Conservation (phyloP, 2,888 invertebrate species). For the Drosophila paramelanica region DNA sequence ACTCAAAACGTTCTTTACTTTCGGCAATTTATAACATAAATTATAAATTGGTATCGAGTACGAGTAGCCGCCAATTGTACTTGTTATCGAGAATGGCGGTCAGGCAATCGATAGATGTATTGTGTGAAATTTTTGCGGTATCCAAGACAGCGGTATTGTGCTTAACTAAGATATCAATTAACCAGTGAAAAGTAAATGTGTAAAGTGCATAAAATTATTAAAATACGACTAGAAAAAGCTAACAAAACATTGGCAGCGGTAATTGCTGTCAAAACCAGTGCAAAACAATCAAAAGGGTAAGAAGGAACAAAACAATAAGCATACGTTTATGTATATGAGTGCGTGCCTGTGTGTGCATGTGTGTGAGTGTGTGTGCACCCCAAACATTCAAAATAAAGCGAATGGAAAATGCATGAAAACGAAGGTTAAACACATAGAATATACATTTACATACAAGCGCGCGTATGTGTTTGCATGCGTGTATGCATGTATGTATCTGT, state of each 20-base stretch:
- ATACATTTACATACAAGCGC: constrained; percentile 11
- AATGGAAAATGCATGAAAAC: constrained; percentile 34
- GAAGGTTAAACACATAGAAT: constrained; percentile 53
- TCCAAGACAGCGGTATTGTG: constrained; percentile 34
- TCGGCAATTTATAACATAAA: no score
- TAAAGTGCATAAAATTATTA: constrained; percentile 12
- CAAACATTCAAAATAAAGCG: constrained; percentile 46
- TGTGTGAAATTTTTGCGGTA: constrained; percentile 50
- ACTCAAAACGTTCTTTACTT: no score
- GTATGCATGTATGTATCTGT: constrained; percentile 16
- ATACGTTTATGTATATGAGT: not conserved
- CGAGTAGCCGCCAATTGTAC: constrained; percentile 5
- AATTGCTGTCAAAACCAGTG: constrained; percentile 12
- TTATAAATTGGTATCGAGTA: not conserved
- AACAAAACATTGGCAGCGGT: constrained; percentile 15
- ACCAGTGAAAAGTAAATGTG: constrained; percentile 30
- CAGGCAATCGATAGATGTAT: constrained; percentile 17
- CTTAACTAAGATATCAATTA: constrained; percentile 25
- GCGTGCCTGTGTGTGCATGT: constrained; percentile 3
- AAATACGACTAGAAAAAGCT: not conserved
- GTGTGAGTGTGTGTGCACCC: constrained; percentile 17
- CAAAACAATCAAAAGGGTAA: constrained; percentile 36
- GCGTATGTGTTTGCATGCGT: not conserved
- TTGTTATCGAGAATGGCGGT: constrained; percentile 25
- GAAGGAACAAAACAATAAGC: constrained; percentile 26